A percentile compares a stretch with the other conserved stretches of the same genome.
Evolutionary conservation across 2,797 vertebrate genomes (phyloP).

Genomic region (Pelobates cultripes): DNA sequence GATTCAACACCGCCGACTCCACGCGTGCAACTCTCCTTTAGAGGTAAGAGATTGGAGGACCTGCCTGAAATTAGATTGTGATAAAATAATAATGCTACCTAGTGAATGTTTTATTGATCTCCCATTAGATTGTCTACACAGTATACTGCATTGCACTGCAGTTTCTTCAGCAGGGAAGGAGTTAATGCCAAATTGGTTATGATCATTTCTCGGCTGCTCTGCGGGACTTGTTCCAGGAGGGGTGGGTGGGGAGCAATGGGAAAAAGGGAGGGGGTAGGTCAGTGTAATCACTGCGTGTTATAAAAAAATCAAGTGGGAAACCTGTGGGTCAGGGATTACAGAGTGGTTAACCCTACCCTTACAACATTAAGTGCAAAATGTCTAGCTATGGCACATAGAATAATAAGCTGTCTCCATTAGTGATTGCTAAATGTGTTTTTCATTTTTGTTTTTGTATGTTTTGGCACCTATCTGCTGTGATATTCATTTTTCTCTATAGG

Average conservation of each 20-base stretch:
- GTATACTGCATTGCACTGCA: neutral
- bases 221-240: slow-evolving; percentile 37
- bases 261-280: slow-evolving; percentile 6
- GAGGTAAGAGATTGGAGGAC: slow-evolving; percentile 27
- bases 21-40: slow-evolving; percentile 44
- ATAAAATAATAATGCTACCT: neutral
- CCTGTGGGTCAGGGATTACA: slow-evolving; percentile 12
- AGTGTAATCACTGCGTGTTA: slow-evolving; percentile 36
- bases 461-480: too few species aligned
- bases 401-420: too few species aligned
- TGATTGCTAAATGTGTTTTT: too few species aligned
- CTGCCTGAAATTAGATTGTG: neutral
- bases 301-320: slow-evolving; percentile 15
- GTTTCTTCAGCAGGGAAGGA: neutral
- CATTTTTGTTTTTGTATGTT: too few species aligned
- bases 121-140: neutral
- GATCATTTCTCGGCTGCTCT: slow-evolving; percentile 38
- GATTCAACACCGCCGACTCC: slow-evolving; percentile 18
- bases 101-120: neutral
- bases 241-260: neutral
- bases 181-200: slow-evolving; percentile 26
- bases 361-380: neutral
- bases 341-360: slow-evolving; percentile 12
- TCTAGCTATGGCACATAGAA: too few species aligned
- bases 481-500: too few species aligned